A percentile compares a stretch with the other conserved stretches of the same genome.
These are phyloP conservation scores for Geotrypetes seraphini DNA, from an alignment of 2,797 vertebrate genomes.

Conservation along the genomic window DNA sequence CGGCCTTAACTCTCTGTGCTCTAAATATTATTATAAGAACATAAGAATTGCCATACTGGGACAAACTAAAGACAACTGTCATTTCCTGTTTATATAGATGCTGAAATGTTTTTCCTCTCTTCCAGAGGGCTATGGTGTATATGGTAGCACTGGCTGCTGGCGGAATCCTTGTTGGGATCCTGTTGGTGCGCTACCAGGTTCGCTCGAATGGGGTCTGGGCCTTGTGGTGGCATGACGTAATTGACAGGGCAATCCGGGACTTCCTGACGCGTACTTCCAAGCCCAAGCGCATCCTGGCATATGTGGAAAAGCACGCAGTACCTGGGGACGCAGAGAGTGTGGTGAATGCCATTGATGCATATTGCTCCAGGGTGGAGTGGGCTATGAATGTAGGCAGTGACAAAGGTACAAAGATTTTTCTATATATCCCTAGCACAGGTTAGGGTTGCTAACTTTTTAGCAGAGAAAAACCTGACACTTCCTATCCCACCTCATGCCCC, in stretches of 20 bases:
- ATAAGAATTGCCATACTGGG: no score
- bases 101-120: no score
- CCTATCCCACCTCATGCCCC: no score
- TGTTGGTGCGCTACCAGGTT: conserved; percentile 39
- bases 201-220: conserved; percentile 44
- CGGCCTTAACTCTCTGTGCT: no score
- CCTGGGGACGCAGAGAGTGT: conserved; percentile 54
- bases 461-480: no score
- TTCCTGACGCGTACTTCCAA: conserved; percentile 44
- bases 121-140: conserved; percentile 22
- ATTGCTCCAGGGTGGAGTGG: conserved; percentile 55
- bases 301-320: conserved; percentile 47
- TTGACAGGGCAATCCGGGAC: conserved; percentile 44
- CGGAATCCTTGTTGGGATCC: conserved; percentile 32
- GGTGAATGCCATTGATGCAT: conserved; percentile 46
- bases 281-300: conserved; percentile 47
- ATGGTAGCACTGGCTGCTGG: conserved; percentile 24
- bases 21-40: no score
- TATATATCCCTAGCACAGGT: no score
- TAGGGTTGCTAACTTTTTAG: no score
- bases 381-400: conserved; percentile 66
- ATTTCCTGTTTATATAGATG: no score
- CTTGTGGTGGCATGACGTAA: conserved; percentile 48
- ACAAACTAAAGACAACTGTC: no score
- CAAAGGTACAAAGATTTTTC: conserved; percentile 50